Percentiles rank a stretch among this genome's conserved stretches.
Conservation (phyloP, 1,140 invertebrate species). For the Diploscapter pachys region DNA sequence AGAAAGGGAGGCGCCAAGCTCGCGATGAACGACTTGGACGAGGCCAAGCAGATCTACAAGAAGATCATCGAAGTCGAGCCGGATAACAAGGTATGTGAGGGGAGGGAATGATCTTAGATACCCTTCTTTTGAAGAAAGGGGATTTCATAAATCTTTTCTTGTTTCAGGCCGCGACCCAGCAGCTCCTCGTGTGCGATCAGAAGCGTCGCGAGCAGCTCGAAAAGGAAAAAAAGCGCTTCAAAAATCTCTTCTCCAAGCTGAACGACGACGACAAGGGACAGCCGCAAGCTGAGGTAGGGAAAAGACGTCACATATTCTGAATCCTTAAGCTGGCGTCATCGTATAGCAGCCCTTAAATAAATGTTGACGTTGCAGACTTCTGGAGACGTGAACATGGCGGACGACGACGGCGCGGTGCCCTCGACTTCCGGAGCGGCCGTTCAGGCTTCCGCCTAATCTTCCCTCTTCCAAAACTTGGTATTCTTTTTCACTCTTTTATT, state of each 20-base stretch:
- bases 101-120: neutral
- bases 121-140: neutral
- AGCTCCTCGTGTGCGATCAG: constrained; percentile 72
- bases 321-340: neutral
- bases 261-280: constrained; percentile 60
- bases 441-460: no score
- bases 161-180: constrained; percentile 72
- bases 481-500: no score
- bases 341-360: neutral
- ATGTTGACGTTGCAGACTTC: neutral
- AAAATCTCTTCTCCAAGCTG: constrained; percentile 79
- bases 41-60: constrained; percentile 76
- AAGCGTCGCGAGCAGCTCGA: constrained; percentile 73
- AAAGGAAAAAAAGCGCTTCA: constrained; percentile 83
- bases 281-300: constrained; percentile 11
- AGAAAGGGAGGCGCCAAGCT: constrained; percentile 72
- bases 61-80: constrained; percentile 72
- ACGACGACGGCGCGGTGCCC: constrained; percentile 9
- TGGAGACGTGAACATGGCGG: neutral
- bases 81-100: constrained; percentile 65
- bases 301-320: constrained; percentile 5
- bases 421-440: constrained; percentile 3
- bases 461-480: no score
- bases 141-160: neutral
- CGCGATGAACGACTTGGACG: constrained; percentile 70